Evolutionary conservation across 2,113 vertebrate species (phyloP).

Genomic region (Nothoprocta pentlandii): DNA sequence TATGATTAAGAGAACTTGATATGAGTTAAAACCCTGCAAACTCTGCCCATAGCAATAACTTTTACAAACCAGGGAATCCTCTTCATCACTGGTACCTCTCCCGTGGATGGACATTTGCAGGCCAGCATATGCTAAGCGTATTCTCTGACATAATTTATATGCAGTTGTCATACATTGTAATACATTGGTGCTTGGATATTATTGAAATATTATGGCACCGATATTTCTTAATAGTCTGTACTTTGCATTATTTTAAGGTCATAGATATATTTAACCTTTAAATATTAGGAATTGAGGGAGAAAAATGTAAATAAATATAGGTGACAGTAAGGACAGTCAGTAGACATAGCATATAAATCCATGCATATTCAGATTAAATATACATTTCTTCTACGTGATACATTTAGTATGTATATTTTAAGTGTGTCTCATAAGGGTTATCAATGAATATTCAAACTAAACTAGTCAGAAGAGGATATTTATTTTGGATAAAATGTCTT

Average conservation of each 20-base stretch:
- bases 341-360: conserved; percentile 1
- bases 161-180: neutral
- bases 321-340: neutral
- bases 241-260: neutral
- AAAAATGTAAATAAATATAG: neutral
- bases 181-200: neutral
- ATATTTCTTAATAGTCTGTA: neutral
- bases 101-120: neutral
- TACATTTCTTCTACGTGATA: neutral
- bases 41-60: neutral
- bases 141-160: neutral
- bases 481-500: conserved; percentile 43
- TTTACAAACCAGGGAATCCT: neutral
- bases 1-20: neutral
- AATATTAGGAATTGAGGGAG: neutral
- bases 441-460: conserved; percentile 41
- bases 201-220: neutral
- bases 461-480: conserved; percentile 44
- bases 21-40: neutral
- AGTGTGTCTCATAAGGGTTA: conserved; percentile 31
- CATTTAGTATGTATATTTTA: neutral
- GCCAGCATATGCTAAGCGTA: neutral
- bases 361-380: neutral
- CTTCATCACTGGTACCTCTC: neutral
- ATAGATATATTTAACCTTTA: neutral